Evolutionary conservation across 2,888 invertebrate species (phyloP).

Genomic region (Eupelmus urozonus): DNA sequence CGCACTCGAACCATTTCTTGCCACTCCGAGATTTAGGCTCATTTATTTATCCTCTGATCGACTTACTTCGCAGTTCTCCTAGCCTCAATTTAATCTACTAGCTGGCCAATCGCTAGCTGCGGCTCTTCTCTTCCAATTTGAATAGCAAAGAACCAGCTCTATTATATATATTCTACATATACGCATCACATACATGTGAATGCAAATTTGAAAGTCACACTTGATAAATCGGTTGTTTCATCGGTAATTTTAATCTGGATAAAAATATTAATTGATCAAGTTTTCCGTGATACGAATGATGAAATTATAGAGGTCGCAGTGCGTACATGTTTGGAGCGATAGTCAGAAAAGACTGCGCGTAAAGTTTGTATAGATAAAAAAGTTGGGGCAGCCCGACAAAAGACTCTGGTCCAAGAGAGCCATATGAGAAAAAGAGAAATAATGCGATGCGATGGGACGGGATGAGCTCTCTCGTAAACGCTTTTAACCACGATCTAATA

Average conservation of each 20-base stretch:
- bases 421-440: background rate
- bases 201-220: too few species aligned
- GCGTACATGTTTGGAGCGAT: too few species aligned
- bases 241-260: too few species aligned
- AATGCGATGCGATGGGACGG: background rate
- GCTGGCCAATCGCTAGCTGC: background rate
- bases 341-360: too few species aligned
- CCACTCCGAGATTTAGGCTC: background rate
- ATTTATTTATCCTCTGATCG: background rate
- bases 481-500: slow-evolving; percentile 1
- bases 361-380: too few species aligned
- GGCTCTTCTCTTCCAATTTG: background rate
- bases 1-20: background rate
- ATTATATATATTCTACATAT: too few species aligned
- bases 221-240: too few species aligned
- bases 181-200: too few species aligned
- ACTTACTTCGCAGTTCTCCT: background rate
- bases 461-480: background rate
- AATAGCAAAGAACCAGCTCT: background rate
- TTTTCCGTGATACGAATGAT: too few species aligned
- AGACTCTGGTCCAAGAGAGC: background rate
- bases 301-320: too few species aligned
- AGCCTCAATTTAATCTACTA: background rate
- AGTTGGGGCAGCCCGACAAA: background rate
- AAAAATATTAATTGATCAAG: too few species aligned